Base-by-base conservation (phyloP, 2,113 vertebrate genomes). In the Turdus rufiventris region DNA sequence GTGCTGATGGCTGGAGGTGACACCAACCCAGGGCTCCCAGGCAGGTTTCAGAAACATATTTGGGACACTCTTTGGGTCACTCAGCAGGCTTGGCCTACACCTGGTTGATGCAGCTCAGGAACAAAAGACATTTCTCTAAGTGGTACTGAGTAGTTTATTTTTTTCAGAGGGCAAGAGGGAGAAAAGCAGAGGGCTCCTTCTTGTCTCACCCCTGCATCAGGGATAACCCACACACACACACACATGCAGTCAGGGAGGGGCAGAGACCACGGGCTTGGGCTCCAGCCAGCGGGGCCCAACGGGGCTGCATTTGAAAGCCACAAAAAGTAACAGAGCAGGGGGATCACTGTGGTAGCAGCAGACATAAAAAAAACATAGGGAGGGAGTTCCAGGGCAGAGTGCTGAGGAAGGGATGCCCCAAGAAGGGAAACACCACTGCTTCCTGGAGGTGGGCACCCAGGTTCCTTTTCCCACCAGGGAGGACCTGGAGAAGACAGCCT, bases 131-230 rank as follows among this genome's bases (percentile, higher is more conserved):
- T 38, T 61, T 63, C 31, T 38, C 21, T 61, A 67, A 56, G 84
- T 3, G 2, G 36, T n/a, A 45, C 5, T 2, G 13, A 63, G 36
- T 34, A 17, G 47, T 97, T 97, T 97, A 97, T 97, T 97, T 81
- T 89, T 86, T 79, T 54, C 66, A 76, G 48, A 56, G 63, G 48
- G 31, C 4, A 0, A 9, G 15, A 18, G 28, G 14, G 3, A 34
- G 40, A 78, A 79, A 45, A 53, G 50, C n/a, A 66, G 79, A 56
- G 61, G 40, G 21, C 29, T 91, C 23, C 43, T 42, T 8, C 43
- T 42, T 8, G 1, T 53, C 61, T 43, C 15, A 1, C 7, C 15
- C 47, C 54, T 1, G 1, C 70, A 81, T 74, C 42, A 70, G 56
- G 12, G 25, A 29, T 31, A 56, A 60, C 62, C 6, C 61, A 57